These are phyloP conservation scores for Pristionchus maxplancki DNA, from an alignment of 2,888 invertebrate species.

Conservation along the genomic window DNA sequence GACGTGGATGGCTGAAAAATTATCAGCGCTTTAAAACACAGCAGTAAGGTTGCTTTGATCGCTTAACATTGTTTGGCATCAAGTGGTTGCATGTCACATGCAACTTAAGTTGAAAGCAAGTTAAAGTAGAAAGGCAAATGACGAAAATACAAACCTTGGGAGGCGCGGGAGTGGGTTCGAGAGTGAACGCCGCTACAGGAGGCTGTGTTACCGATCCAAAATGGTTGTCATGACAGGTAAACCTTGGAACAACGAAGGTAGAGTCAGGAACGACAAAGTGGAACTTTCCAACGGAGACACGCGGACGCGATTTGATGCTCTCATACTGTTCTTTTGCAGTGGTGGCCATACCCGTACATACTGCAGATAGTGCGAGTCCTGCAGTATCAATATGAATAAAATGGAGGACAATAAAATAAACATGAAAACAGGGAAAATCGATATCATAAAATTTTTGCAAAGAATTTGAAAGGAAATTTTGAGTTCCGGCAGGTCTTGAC, in stretches of 20 bases:
- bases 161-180: slow-evolving; percentile 24
- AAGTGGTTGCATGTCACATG: no score
- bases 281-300: slow-evolving; percentile 48
- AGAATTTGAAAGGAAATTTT: background rate
- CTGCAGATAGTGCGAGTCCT: slow-evolving; percentile 2
- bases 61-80: no score
- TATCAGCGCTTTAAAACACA: no score
- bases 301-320: slow-evolving; percentile 50
- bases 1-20: background rate
- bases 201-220: background rate
- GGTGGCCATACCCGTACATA: slow-evolving; percentile 31
- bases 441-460: background rate
- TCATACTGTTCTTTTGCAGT: slow-evolving; percentile 45
- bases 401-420: background rate
- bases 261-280: slow-evolving; percentile 57
- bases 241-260: slow-evolving; percentile 52
- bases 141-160: background rate
- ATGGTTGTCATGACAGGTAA: slow-evolving; percentile 42
- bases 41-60: no score
- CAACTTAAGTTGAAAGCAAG: no score
- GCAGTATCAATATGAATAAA: background rate
- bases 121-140: no score
- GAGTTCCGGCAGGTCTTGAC: background rate
- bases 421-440: background rate
- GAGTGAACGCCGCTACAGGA: background rate